Percentiles rank a stretch among this genome's conserved stretches.
phyloP scores from a whole-genome alignment of 1,140 invertebrate genomes.

The Hycleus cichorii region DNA sequence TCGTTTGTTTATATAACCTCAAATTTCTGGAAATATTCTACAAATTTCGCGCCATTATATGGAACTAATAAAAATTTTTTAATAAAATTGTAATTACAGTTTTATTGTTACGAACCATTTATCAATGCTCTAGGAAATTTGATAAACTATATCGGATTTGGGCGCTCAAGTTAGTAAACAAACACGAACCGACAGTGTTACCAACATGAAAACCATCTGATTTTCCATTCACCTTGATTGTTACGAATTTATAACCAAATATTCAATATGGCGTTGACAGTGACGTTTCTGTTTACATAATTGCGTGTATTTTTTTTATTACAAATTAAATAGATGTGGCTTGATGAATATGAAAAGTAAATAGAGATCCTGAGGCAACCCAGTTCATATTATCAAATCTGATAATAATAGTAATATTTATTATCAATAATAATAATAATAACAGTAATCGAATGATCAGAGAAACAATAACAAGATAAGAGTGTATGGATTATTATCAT shows the following conservation, averaged over 20 bases:
- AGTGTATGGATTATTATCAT: conserved; percentile 12
- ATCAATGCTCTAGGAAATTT: too few species aligned
- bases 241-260: conserved; percentile 1
- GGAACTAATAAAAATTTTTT: too few species aligned
- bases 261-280: conserved; percentile 32
- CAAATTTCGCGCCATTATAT: too few species aligned
- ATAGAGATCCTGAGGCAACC: too few species aligned
- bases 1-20: too few species aligned
- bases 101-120: too few species aligned
- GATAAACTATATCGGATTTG: too few species aligned
- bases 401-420: conserved; percentile 2
- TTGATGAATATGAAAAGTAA: too few species aligned
- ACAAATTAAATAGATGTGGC: too few species aligned
- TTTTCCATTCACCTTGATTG: conserved; percentile 23
- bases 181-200: not conserved
- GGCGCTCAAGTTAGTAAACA: too few species aligned
- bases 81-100: too few species aligned
- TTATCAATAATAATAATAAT: not conserved
- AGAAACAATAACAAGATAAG: conserved; percentile 9
- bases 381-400: not conserved
- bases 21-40: too few species aligned
- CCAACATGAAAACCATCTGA: conserved; percentile 17
- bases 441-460: not conserved
- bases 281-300: conserved; percentile 33
- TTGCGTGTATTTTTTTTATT: conserved; percentile 20